Base-by-base conservation (phyloP, 1,140 invertebrate genomes). In the Coenobita brevimanus region DNA sequence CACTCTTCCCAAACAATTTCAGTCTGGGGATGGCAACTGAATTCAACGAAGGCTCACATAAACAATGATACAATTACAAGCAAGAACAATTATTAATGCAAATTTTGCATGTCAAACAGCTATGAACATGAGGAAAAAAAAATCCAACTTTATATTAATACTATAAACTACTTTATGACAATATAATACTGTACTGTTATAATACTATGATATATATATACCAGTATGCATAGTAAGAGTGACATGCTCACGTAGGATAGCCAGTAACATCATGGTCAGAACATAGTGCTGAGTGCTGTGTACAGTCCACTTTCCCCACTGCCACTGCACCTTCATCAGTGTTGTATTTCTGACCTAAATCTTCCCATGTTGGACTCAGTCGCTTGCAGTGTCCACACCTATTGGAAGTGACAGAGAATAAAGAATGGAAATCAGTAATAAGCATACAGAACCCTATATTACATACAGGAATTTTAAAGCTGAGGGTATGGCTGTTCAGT, bases 281-380 rank as follows among this genome's bases (percentile, higher is more conserved):
- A 91, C 97, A 97, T 30, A 96, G 92, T 24, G 93, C 91, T 57
- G 94, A 93, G 91, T 95, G 93, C 78, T 94, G 93, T 1, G 95
- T 96, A 90, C 96, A 97, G 91, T 97, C 96, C 60, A 97, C 93
- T 93, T 96, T 96, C 0, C 94, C 94, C 90, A 97, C 94, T 8
- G 92, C 94, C n/a, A 96, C 94, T 38, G 92, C 91, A 15, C 93
- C 92, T 80, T 95, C 94, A 73, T 94, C 92, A 33, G 17, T 57
- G 62, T 91, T 91, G 73, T 91, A 91, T 60, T 91, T 91, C 50
- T 91, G 89, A 27, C 88, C 90, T 24, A 91, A 71, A 73, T 91
- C 89, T 79, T 91, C 91, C 91, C 91, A 91, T 0, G 90, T 91
- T 62, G 91, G 91, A 69, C 87, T 89, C 41, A 92, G 80, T 43